Evolutionary conservation across 2,888 invertebrate genomes (phyloP), one percentile per base, ranked within the genome.

Genomic region (Mesoligia furuncula): DNA sequence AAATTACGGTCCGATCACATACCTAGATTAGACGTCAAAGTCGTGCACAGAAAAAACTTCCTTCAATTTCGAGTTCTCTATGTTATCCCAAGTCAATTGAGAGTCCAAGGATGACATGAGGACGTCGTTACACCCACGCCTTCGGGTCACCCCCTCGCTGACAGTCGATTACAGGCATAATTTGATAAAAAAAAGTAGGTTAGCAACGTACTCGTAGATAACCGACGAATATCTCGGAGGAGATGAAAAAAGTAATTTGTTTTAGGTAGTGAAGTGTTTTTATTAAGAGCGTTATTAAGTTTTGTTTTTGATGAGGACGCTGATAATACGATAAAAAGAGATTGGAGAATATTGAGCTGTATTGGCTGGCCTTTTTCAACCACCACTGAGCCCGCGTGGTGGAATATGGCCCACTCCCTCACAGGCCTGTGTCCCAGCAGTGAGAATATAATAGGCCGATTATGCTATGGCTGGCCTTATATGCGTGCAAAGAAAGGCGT

Each of bases 121-220:
- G 71, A 77, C 79, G 79, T 85, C 86, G 80, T 87, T 85, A 84
- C 79, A 75, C 80, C 80, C 75, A 80, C 75, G 87, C 81, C 61
- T 71, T 64, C 15, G 85, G 87, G 82, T 79, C 75, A 81, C 70
- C 84, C 84, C 71, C 75, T 85, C 65, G 39, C 31, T 79, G 87
- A 75, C 87, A 88, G 84, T 76, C 75, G 73, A 85, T 87, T 87
- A 88, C 84, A 64, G 61, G 71, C 62, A 85, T 84, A 81, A 87
- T 88, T 85, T 85, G 79, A 75, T 79, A 75, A 81, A 85, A 73
- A 54, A 80, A 87, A 75, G 75, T 81, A 76, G 89, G 80, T 80
- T 84, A 69, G 51, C 48, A 73, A 75, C 66, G 65, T n/a, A n/a
- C n/a, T n/a, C n/a, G n/a, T 64, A 80, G 69, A 77, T 81, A 75